phyloP scores from a whole-genome alignment of 2,113 vertebrate species.

The Proteles cristata region DNA sequence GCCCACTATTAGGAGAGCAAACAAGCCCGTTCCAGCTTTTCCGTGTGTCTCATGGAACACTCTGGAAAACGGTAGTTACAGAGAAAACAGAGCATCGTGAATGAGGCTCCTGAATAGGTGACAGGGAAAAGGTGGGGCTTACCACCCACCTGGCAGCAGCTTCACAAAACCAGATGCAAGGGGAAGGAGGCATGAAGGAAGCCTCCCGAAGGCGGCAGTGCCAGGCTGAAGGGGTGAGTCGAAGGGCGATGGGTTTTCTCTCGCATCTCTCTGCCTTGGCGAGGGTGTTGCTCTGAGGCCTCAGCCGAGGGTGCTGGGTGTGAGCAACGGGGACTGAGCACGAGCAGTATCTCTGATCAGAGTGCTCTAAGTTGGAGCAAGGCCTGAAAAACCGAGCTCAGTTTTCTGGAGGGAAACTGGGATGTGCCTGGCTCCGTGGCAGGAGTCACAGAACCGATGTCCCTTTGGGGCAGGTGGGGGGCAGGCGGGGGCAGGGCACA shows the following conservation, averaged over 20 bases:
- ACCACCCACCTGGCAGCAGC: background rate
- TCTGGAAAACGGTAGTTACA: background rate
- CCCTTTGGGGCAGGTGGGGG: background rate
- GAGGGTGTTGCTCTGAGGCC: background rate
- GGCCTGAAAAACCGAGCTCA: background rate
- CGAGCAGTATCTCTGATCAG: background rate
- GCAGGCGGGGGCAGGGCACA: too few species aligned
- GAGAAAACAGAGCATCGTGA: rapidly evolving
- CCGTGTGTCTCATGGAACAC: background rate
- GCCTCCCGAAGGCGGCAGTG: too few species aligned
- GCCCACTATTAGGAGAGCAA: background rate
- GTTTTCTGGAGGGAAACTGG: background rate
- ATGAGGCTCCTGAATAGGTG: background rate
- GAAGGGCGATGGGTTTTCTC: background rate
- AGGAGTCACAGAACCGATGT: background rate
- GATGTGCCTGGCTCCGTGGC: background rate
- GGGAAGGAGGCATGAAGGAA: background rate
- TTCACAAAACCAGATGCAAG: background rate
- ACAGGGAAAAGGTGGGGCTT: background rate
- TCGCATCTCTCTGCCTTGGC: background rate
- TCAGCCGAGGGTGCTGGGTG: background rate
- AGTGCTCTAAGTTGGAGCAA: background rate
- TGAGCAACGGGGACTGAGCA: background rate
- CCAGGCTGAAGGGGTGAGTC: background rate
- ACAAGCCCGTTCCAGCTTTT: background rate